Conservation (phyloP, 53 echinoderm and acorn worm genomes). For the Actinopyga echinites region DNA sequence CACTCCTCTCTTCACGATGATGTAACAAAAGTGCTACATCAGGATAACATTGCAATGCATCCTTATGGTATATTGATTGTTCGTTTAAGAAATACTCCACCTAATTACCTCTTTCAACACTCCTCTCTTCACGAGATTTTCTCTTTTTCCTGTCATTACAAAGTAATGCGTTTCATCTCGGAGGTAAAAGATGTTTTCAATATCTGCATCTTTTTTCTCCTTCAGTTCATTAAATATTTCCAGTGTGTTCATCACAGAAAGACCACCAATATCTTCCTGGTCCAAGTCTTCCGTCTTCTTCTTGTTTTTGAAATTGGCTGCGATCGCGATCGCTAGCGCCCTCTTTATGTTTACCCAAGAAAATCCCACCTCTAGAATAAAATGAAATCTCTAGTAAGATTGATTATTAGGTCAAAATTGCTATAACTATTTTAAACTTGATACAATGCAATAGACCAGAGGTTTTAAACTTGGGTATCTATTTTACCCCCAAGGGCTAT, state of each 20-base stretch:
- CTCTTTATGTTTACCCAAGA: neutral
- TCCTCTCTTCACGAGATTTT: constrained; percentile 11
- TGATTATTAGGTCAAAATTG: no score
- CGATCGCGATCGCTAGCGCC: constrained; percentile 11
- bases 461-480: no score
- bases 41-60: no score
- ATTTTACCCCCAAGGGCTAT: no score
- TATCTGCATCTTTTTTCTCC: neutral
- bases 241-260: neutral
- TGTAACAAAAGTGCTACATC: no score
- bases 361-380: neutral
- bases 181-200: constrained; percentile 22
- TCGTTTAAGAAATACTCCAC: no score
- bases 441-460: no score
- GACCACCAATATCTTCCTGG: neutral
- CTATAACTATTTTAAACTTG: no score
- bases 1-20: constrained; percentile 3
- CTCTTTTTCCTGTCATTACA: constrained; percentile 32
- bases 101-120: constrained; percentile 9
- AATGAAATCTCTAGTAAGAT: no score
- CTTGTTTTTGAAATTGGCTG: constrained; percentile 27
- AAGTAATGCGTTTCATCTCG: constrained; percentile 32
- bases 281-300: neutral
- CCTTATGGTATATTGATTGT: no score
- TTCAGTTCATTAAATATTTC: constrained; percentile 3